phyloP scores from a whole-genome alignment of 92 coral and sea anemone genomes.

The Porites lobata region DNA sequence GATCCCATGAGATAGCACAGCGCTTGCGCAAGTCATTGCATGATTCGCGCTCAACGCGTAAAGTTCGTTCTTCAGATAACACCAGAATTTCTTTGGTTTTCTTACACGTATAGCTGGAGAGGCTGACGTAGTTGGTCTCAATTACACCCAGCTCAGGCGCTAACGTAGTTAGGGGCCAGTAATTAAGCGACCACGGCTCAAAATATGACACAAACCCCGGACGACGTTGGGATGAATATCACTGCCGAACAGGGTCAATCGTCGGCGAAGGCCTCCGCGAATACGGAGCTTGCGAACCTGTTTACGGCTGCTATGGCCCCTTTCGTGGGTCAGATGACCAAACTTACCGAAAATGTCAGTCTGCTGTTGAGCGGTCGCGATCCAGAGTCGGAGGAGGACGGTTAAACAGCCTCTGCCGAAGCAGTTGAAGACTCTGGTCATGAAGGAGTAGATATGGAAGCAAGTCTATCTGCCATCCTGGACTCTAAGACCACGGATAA shows the following conservation, averaged over 20 bases:
- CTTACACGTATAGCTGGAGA: too few species aligned
- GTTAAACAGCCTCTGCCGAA: not conserved
- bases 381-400: constrained; percentile 6
- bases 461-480: not conserved
- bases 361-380: not conserved
- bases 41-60: too few species aligned
- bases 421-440: not conserved
- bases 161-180: constrained; percentile 11
- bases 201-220: not conserved
- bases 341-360: not conserved
- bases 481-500: not conserved
- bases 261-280: not conserved
- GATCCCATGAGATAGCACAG: too few species aligned
- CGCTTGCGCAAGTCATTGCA: too few species aligned
- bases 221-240: not conserved
- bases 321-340: constrained; percentile 3
- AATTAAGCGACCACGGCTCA: not conserved
- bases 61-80: too few species aligned
- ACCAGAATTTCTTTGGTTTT: too few species aligned
- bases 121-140: too few species aligned
- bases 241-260: not conserved
- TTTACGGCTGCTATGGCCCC: not conserved
- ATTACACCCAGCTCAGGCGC: constrained; percentile 1
- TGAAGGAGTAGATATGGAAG: not conserved
- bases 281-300: not conserved